phyloP scores from a whole-genome alignment of 2,888 invertebrate species.

The Alcis repandata region DNA sequence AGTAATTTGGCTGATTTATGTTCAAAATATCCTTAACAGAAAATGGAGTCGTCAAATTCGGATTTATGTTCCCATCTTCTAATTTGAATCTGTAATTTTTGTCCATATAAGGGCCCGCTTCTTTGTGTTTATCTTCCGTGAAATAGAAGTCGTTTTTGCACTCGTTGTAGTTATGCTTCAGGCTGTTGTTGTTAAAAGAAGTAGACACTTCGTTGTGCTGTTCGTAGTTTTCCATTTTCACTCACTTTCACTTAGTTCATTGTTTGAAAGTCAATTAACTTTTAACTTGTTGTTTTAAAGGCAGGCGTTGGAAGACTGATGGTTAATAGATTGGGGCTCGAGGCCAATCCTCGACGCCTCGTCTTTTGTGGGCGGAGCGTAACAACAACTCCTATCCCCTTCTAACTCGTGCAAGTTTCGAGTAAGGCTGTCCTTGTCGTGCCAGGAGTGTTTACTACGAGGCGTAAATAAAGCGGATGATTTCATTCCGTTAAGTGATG shows the following conservation, averaged over 20 bases:
- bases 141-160: constrained; percentile 69
- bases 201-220: constrained; percentile 77
- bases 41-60: constrained; percentile 70
- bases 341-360: constrained; percentile 76
- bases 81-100: constrained; percentile 63
- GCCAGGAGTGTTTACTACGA: constrained; percentile 68
- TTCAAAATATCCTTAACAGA: constrained; percentile 79
- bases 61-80: constrained; percentile 63
- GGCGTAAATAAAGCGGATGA: constrained; percentile 80
- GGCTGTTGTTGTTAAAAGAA: constrained; percentile 70
- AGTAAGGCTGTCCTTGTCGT: constrained; percentile 54
- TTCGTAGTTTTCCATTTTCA: constrained; percentile 74
- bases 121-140: constrained; percentile 59
- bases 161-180: constrained; percentile 71
- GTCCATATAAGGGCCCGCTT: constrained; percentile 50
- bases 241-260: constrained; percentile 59
- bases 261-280: constrained; percentile 68
- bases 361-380: constrained; percentile 71
- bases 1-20: constrained; percentile 69
- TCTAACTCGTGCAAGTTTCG: constrained; percentile 42
- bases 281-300: constrained; percentile 72
- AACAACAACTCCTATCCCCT: constrained; percentile 52
- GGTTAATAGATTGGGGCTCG: constrained; percentile 67
- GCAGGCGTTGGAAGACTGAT: constrained; percentile 79
- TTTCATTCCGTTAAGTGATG: constrained; percentile 73